Base-by-base conservation (phyloP, 2,113 vertebrate species). In the Amphiprion ocellaris region DNA sequence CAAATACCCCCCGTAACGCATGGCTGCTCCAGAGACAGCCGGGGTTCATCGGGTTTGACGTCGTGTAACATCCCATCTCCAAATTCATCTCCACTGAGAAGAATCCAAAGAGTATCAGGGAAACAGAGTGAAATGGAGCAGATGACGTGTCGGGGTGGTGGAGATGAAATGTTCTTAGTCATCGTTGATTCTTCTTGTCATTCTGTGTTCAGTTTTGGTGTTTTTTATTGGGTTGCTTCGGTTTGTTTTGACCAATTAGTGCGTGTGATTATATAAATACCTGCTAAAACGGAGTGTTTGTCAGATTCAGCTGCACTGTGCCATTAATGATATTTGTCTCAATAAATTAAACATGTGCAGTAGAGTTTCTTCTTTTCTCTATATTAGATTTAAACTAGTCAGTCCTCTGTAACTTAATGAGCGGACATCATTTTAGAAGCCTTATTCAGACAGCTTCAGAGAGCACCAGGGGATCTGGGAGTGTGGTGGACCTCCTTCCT, bases 401-500 rank as follows among this genome's bases (percentile, higher is more conserved):
- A 30, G 4, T 30, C 14, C 49, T 62, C 12, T 55, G 47, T 69
- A 46, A 37, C 30, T 47, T 78, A 60, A 46, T 69, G 55, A 74
- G 53, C 66, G 55, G 65, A 33, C 69, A 62, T 71, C 74, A 58
- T 60, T 87, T 59, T 49, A 65, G 69, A 44, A 67, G 65, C 50
- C 54, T 85, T 70, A 83, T 79, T 83, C 66, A 86, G 55, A 56
- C 53, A 61, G 71, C 68, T 69, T 53, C 66, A 55, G 5, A 49
- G 17, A 19, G 5, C 0, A 71, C 62, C 24, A 47, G 23, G 16
- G 21, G 69, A 54, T 33, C 16, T 4, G 23, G 30, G 21, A 28
- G 49, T 52, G 61, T 52, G 5, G 23, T 46, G 71, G 63, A 77
- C 52, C 50, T 28, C 19, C 47, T 64, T 67, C 4, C 50, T 59